Evolutionary conservation across 2,888 invertebrate genomes (phyloP), one percentile per base, ranked within the genome.

Genomic region (Machimus atricapillus): DNA sequence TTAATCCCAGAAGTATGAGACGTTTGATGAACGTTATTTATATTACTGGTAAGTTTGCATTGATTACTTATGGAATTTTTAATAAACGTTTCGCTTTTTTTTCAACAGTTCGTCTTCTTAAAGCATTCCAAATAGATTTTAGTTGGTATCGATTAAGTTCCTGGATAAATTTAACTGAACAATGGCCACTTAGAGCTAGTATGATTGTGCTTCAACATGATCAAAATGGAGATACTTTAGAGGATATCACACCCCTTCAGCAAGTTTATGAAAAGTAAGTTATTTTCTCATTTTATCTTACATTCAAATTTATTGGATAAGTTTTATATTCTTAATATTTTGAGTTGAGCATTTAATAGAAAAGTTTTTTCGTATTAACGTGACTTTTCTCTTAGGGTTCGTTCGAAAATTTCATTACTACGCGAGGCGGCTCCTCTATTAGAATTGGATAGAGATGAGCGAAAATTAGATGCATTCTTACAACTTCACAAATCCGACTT

Each of bases 71-170:
- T 58, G 19, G n/a, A 56, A 56, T 8, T 31, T 58, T 19, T 56
- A 31, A 52, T 19, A 52, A 31, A 31, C 31, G 2, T 2, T 66
- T 40, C 34, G 73, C 66, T 89, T 66, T 40, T 89, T 40, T 43
- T n/a, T 56, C 91, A 92, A 6, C 91, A 97, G 98, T 98, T 89
- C 97, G 99, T 86, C 94, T 99, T 89, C 94, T 99, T 90, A 97
- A 99, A 94, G 98, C 99, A 91, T 99, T 99, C 94, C 98, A 98
- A 94, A 97, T 99, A 90, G 99, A 99, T 92, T 99, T 99, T 93
- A 98, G 98, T 93, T 99, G 99, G 99, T 98, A 98, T 93, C 97
- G 98, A 90, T 94, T 99, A 90, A 98, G 98, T 88, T 97, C 98
- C 87, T 99, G 99, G 99, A 97, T 99, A 89, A 99, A 99, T 93